Base-by-base conservation (phyloP, 2,113 vertebrate genomes). In the Triplophysa tibetana region DNA sequence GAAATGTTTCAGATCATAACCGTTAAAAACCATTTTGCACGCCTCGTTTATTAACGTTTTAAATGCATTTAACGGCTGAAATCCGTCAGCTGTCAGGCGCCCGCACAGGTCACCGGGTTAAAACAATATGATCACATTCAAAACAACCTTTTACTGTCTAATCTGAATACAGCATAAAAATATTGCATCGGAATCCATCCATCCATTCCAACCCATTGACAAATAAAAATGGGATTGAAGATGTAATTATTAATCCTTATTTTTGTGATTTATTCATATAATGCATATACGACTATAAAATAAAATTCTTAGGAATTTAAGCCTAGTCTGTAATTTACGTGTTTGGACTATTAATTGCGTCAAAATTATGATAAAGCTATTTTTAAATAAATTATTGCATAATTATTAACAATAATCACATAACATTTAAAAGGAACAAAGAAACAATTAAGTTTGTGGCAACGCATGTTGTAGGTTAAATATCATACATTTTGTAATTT, bases 21-120 rank as follows among this genome's bases (percentile, higher is more conserved):
- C 92, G 94, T 95, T 95, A 90, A 90, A 83, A 89, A 89, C 90
- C 85, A 90, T 92, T 91, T 93, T 91, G 88, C 93, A 94, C 92
- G 94, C 95, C 94, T 95, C 93, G 89, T 90, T 94, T 94, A 93
- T 93, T 93, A 91, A 84, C 89, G 92, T 90, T 92, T 92, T 92
- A 93, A 93, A 92, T 86, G 91, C 91, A 89, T 91, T 90, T 90
- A 93, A 94, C 91, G 89, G 93, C 89, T 90, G 89, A 85, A 85
- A 84, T 86, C 72, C 86, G 77, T 92, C 93, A 96, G 93, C 94
- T 95, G 95, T 91, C 87, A 90, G 86, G 84, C 88, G 89, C 88
- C 86, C 73, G 83, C 61, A 86, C 86, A 84, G 38, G 86, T 81
- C 76, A 74, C 48, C 80, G 72, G 87, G 82, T 82, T 78, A 85